Base-by-base conservation (phyloP, 2,113 vertebrate genomes). In the Corythornis madagascariensis region DNA sequence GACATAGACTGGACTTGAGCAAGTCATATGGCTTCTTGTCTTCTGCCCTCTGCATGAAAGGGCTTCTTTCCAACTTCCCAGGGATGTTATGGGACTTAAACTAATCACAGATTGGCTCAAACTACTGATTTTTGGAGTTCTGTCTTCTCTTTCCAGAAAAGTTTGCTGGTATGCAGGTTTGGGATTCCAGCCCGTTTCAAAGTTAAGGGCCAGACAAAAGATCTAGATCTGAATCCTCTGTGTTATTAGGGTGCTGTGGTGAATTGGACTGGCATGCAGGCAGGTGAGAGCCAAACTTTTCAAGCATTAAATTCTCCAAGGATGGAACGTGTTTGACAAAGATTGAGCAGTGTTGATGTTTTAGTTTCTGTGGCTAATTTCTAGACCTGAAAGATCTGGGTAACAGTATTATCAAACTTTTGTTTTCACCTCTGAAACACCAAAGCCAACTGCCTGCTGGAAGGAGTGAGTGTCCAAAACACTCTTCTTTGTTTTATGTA, bases 271-370 rank as follows among this genome's bases (percentile, higher is more conserved):
- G 82, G 72, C 52, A 33, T 83, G 88, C 79, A 77, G 43, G 28
- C 60, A 92, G 72, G 82, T 86, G 88, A 91, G 67, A 86, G 85
- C 79, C 88, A 91, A 63, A 88, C 43, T 85, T 94, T 70, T 83
- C 82, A 91, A 48, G 60, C n/a, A 83, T 91, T 87, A 71, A 85
- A 89, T 87, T 64, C 7, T 66, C 72, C 17, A 24, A 56, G 56
- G 65, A 60, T 94, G 48, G 79, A 88, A 91, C 87, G 35, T 48
- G 40, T 52, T 91, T 81, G 72, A 80, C 65, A 87, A 80, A 74
- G 85, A 75, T 45, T 64, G 69, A 83, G 35, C 26, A 43, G 38
- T 93, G 43, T 71, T 92, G 45, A 52, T 90, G 28, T 83, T 57
- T 83, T 75, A 83, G 65, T 60, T 80, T 42, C 55, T 91, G 79